Conservation (phyloP, 2,113 vertebrate species). For the Scomber japonicus region DNA sequence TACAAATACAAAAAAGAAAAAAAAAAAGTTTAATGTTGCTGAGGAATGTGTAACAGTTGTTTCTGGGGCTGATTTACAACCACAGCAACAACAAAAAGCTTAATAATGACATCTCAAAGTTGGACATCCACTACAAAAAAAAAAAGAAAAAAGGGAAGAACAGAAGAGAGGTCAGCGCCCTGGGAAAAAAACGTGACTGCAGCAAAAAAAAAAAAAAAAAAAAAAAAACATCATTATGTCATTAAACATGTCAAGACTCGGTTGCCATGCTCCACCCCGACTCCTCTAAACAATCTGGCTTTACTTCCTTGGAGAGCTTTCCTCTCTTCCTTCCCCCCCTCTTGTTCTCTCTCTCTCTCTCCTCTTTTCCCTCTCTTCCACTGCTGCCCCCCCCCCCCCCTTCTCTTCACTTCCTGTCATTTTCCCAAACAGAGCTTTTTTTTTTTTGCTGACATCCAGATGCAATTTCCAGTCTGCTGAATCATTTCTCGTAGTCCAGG, state of each 20-base stretch:
- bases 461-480: conserved; percentile 67
- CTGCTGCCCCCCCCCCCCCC: not conserved
- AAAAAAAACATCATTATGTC: conserved; percentile 69
- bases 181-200: conserved; percentile 42
- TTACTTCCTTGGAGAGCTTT: conserved; percentile 66
- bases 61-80: conserved; percentile 9
- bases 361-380: conserved; percentile 16
- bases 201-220: conserved; percentile 63
- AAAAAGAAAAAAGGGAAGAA: conserved; percentile 38
- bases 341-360: conserved; percentile 7
- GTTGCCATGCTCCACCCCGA: conserved; percentile 54
- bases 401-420: conserved; percentile 42
- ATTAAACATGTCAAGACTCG: conserved; percentile 72
- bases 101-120: not conserved
- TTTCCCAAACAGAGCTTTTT: conserved; percentile 23
- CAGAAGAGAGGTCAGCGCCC: conserved; percentile 52
- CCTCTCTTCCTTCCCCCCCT: conserved; percentile 24
- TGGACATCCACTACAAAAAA: conserved; percentile 25
- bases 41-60: conserved; percentile 6
- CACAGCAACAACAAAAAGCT: conserved; percentile 20
- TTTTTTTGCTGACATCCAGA: conserved; percentile 37
- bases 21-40: not conserved
- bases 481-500: conserved; percentile 46
- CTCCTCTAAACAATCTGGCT: conserved; percentile 59
- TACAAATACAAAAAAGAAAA: no score